Percentiles rank a stretch among this genome's conserved stretches.
Evolutionary conservation across 2,113 vertebrate species (phyloP).

Genomic region (Aphelocoma coerulescens): DNA sequence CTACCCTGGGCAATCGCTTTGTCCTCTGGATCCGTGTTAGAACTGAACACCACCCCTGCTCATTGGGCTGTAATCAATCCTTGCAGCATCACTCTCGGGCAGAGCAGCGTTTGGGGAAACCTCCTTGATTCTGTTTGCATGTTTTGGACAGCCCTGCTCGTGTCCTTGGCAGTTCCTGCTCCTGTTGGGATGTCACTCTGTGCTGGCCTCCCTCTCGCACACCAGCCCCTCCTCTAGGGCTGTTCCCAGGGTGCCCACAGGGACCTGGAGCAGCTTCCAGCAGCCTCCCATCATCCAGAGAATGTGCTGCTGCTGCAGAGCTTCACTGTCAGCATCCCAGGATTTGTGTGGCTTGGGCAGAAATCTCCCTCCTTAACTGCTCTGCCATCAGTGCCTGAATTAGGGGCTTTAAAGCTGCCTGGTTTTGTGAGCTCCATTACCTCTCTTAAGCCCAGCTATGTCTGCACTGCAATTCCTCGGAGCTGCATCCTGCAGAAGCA

Average conservation of each 20-base stretch:
- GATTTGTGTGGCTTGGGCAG: background rate
- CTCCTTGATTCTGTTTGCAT: background rate
- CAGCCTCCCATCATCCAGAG: background rate
- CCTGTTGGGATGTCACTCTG: background rate
- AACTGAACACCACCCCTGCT: background rate
- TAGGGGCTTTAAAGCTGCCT: background rate
- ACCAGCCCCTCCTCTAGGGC: background rate
- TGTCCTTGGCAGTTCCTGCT: background rate
- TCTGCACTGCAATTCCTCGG: background rate
- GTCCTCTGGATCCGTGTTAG: background rate
- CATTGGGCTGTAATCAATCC: background rate
- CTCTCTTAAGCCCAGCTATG: background rate
- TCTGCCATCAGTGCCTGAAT: background rate
- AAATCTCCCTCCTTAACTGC: background rate
- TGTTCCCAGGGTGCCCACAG: background rate
- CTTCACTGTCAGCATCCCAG: background rate
- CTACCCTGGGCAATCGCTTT: background rate
- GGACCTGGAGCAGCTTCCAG: background rate
- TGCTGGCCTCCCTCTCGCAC: background rate
- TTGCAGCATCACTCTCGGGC: background rate
- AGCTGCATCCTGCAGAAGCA: background rate
- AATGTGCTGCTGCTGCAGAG: background rate
- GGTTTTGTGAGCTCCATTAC: background rate
- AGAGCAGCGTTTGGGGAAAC: background rate
- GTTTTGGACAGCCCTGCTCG: background rate